phyloP scores from a whole-genome alignment of 2,888 invertebrate species.

The Galerucella calmariensis region DNA sequence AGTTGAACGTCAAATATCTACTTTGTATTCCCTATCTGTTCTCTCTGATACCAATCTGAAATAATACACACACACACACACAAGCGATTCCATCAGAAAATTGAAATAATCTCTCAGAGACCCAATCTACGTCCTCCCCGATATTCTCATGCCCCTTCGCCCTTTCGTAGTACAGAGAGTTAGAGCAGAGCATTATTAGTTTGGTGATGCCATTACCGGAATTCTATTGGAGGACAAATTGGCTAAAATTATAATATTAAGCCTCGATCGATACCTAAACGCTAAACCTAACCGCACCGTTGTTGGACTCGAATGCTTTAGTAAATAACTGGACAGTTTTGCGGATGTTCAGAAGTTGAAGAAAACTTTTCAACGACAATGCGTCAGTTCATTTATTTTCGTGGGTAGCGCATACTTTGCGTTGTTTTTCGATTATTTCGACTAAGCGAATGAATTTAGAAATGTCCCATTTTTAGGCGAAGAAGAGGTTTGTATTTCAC shows the following conservation, averaged over 20 bases:
- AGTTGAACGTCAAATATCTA: constrained; percentile 16
- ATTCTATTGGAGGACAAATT: constrained; percentile 57
- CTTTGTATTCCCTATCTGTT: constrained; percentile 14
- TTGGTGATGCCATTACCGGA: constrained; percentile 57
- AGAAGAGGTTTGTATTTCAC: too few species aligned
- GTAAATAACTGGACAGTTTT: constrained; percentile 51
- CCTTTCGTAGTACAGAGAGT: neutral
- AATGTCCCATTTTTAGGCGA: neutral
- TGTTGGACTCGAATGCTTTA: constrained; percentile 46
- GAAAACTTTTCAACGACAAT: constrained; percentile 2
- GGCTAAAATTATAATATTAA: constrained; percentile 57
- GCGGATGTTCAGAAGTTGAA: constrained; percentile 43
- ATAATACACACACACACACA: constrained; percentile 31
- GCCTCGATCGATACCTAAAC: constrained; percentile 41
- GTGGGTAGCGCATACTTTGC: neutral
- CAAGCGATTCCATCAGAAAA: constrained; percentile 27
- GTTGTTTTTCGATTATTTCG: neutral
- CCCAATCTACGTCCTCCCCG: constrained; percentile 19
- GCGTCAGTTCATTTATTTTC: constrained; percentile 3
- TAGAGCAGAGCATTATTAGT: constrained; percentile 55
- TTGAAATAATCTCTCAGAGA: constrained; percentile 29
- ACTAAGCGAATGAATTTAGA: neutral
- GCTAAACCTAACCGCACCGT: constrained; percentile 45
- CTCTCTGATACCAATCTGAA: constrained; percentile 26
- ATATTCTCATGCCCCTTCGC: neutral